Conservation (phyloP, 2,113 vertebrate genomes). For the Paradoxurus hermaphroditus region DNA sequence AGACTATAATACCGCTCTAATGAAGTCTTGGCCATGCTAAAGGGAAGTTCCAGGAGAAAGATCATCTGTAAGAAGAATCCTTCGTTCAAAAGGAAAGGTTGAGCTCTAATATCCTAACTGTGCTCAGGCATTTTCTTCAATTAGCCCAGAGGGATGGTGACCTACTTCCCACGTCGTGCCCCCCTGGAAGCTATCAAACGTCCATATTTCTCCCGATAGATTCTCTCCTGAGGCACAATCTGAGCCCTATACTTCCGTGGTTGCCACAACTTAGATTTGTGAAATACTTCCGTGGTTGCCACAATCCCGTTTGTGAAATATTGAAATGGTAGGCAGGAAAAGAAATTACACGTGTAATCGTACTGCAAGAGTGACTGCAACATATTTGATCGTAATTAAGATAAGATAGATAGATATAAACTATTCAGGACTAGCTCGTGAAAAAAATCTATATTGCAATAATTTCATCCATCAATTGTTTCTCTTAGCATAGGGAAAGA, state of each 20-base stretch:
- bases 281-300: background rate
- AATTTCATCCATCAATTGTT: background rate
- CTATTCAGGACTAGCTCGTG: background rate
- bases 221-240: background rate
- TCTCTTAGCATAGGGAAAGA: background rate
- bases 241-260: background rate
- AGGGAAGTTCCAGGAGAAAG: background rate
- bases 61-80: accelerated
- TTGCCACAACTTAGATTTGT: background rate
- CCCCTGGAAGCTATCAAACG: background rate
- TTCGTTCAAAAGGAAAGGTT: background rate
- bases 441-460: background rate
- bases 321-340: background rate
- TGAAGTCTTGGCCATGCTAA: background rate
- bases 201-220: accelerated
- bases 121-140: background rate
- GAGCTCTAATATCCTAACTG: background rate
- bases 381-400: background rate
- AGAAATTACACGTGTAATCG: background rate
- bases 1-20: accelerated
- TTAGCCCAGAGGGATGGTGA: background rate
- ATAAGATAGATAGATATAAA: background rate
- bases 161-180: background rate
- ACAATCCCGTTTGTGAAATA: background rate
- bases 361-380: background rate